Base-by-base conservation (phyloP, 2,888 invertebrate species). In the Galerucella pusilla region DNA sequence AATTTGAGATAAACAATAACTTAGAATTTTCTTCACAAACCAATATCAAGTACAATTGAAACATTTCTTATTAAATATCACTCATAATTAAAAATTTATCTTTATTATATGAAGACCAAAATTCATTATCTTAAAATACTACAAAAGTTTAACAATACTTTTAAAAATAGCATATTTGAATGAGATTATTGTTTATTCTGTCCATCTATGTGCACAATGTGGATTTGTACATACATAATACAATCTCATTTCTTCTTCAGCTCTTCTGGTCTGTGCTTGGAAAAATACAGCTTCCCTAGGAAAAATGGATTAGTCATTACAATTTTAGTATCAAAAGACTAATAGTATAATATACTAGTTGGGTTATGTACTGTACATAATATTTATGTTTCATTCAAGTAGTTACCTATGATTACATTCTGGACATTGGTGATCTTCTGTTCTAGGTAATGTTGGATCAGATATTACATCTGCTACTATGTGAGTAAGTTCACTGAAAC, bases 391-490 rank as follows among this genome's bases (percentile, higher is more conserved):
- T 2, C 0, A n/a, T 20, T 10, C 6, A 10, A 16, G 16, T 65
- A 65, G 12, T 68, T 79, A 82, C 88, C 95, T 91, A 87, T 98
- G 95, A 78, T 93, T 92, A 88, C 99, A 99, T 86, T 96, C 96
- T 0, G 99, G 98, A 87, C 99, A 99, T 74, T 96, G 96, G 88
- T 99, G 99, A 84, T 99, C 98, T 87, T 98, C 98, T 0, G 99
- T 99, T 80, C 98, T 92, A 0, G 99, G 99, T 77, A 99, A 88
- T 1, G 99, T 99, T 4, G 99, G 99, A 86, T 99, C 99, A 64
- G 98, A 97, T 78, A 98, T 96, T 0, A 99, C 99, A 87, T 99
- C 99, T 0, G 98, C 96, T 71, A 98, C 97, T 83, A 99, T 99
- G 88, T 99, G 99, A 0, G 98, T 99, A 83, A 99, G 88, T 89